Conservation (phyloP, 2,888 invertebrate species). For the Acheta domesticus region DNA sequence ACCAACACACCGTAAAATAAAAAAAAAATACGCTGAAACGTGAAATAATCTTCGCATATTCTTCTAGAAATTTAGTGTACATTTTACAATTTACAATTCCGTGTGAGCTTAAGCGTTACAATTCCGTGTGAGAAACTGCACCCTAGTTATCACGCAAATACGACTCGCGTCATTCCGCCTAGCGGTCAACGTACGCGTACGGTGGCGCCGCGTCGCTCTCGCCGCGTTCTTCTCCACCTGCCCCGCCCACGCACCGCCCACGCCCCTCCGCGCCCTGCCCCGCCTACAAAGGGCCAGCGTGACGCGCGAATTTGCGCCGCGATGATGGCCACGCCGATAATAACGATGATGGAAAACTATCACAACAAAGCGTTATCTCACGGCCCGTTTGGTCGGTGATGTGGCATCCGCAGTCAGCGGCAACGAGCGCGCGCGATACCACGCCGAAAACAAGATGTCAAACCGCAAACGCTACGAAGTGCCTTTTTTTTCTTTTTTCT, state of each 20-base stretch:
- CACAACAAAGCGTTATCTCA: conserved; percentile 18
- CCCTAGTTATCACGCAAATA: too few relatives aligned
- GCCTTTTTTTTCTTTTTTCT: neutral
- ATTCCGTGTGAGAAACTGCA: too few relatives aligned
- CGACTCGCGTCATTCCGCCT: too few relatives aligned
- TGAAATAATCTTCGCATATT: too few relatives aligned
- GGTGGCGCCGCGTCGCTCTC: neutral
- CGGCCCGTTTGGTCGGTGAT: conserved; percentile 7
- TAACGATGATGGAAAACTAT: neutral
- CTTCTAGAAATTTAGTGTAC: too few relatives aligned
- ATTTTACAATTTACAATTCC: too few relatives aligned
- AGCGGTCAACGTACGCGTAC: too few relatives aligned
- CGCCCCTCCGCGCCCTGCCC: neutral
- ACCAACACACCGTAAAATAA: too few relatives aligned
- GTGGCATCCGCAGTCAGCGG: neutral
- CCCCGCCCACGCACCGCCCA: neutral
- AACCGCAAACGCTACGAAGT: neutral
- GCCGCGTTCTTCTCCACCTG: neutral
- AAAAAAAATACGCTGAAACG: too few relatives aligned
- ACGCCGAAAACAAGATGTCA: neutral
- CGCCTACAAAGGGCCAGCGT: neutral
- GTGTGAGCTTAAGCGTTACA: too few relatives aligned
- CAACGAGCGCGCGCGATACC: neutral
- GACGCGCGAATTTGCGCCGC: neutral
- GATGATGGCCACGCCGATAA: neutral